Base-by-base conservation (phyloP, 2,113 vertebrate species). In the Rhadina sibilatrix region DNA sequence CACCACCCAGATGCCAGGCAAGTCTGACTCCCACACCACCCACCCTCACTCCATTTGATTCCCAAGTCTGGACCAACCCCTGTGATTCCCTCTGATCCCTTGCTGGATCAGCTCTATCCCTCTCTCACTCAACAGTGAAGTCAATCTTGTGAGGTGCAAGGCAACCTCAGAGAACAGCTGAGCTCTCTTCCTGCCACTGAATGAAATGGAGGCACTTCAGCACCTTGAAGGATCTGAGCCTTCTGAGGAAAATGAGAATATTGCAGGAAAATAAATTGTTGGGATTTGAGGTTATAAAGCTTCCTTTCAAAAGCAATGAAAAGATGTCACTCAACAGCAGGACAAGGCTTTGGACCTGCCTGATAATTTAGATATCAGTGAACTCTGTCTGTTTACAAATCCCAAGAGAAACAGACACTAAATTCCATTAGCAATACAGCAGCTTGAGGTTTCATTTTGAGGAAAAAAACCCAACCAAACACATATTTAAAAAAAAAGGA, bases 301-400 rank as follows among this genome's bases (percentile, higher is more conserved):
- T 35, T 75, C 90, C 61, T 59, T 89, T 85, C 33, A 33, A 93
- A 93, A 96, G 74, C 71, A 95, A 90, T 85, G 95, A 94, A 92
- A 92, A 94, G 91, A 89, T 85, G 86, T 90, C 74, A 93, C 53
- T 96, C 93, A 83, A 87, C 54, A 91, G 68, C 49, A 90, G 70
- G 77, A 87, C 35, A 71, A 83, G 50, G 88, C 52, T 96, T 93
- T 78, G 72, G 82, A 94, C 54, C 93, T 79, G 68, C 66, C 76
- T 86, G 87, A 86, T 95, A 96, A 96, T 96, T 97, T 91, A 91
- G 83, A 40, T 71, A 64, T 49, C 1, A 2, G 35, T 95, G 96
- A 97, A 96, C 93, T 97, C 78, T 88, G 78, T 94, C 96, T 96
- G 61, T 93, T 96, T 97, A 94, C 92, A 97, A 97, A 94, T 81